These are phyloP conservation scores for Hedychridium roseum DNA, from an alignment of 2,888 invertebrate genomes.

Conservation along the genomic window DNA sequence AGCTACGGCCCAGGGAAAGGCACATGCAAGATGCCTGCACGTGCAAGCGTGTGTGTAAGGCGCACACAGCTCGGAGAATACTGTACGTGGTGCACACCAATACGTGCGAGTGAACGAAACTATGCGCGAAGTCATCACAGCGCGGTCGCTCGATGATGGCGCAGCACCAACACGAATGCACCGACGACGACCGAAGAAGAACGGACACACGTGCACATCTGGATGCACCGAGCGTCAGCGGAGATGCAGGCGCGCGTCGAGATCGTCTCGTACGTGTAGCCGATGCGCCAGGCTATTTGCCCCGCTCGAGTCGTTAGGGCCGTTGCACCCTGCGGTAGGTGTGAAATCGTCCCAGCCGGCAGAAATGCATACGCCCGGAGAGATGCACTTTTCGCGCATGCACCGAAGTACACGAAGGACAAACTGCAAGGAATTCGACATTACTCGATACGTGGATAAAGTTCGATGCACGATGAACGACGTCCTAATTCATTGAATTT, in stretches of 20 bases:
- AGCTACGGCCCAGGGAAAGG: too few relatives aligned
- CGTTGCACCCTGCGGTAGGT: conserved; percentile 23
- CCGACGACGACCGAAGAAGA: too few relatives aligned
- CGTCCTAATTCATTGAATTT: too few relatives aligned
- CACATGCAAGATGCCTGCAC: not conserved
- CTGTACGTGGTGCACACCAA: too few relatives aligned
- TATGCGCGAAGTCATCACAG: conserved; percentile 39
- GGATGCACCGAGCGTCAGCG: conserved; percentile 6
- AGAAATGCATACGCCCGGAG: conserved; percentile 1
- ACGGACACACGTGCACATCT: not conserved
- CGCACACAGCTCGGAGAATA: too few relatives aligned
- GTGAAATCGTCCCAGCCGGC: conserved; percentile 12
- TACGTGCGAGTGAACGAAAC: conserved; percentile 28
- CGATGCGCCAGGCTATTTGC: conserved; percentile 18
- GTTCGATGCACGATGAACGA: too few relatives aligned
- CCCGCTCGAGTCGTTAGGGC: conserved; percentile 15
- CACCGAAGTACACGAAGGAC: too few relatives aligned
- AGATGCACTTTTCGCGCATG: too few relatives aligned
- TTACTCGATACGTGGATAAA: too few relatives aligned
- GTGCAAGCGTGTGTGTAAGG: conserved; percentile 23
- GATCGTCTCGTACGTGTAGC: too few relatives aligned
- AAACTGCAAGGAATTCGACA: too few relatives aligned
- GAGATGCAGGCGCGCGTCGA: conserved; percentile 6
- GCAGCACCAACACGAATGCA: conserved; percentile 1
- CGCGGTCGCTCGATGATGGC: conserved; percentile 13